These are phyloP conservation scores for Oxyura jamaicensis DNA, from an alignment of 2,113 vertebrate species.

Conservation along the genomic window DNA sequence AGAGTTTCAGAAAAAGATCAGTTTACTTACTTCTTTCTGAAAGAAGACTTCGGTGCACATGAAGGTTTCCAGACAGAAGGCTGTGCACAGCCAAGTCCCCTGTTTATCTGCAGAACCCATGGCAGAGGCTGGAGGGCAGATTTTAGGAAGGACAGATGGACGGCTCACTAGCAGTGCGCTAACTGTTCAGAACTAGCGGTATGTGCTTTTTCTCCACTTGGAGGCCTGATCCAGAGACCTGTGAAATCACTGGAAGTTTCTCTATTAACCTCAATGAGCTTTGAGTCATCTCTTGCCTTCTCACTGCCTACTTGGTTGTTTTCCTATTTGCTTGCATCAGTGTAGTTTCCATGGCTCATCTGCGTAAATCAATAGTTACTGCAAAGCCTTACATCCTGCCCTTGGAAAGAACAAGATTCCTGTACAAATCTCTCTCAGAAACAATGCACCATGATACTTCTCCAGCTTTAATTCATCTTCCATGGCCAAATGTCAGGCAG, in stretches of 20 bases:
- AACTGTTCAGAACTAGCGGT: background rate
- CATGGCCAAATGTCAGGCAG: background rate
- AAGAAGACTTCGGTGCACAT: background rate
- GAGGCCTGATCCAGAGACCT: background rate
- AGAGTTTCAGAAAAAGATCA: background rate
- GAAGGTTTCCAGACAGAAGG: background rate
- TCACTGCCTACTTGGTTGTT: background rate
- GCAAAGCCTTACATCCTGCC: background rate
- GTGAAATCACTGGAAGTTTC: background rate
- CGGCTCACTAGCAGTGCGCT: background rate
- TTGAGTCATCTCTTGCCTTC: background rate
- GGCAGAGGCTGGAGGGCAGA: background rate
- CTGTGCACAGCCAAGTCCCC: background rate
- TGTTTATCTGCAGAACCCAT: background rate
- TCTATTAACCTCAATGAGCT: background rate
- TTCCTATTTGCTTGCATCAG: background rate
- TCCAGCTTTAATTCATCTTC: background rate
- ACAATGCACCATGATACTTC: background rate
- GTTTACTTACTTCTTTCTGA: background rate
- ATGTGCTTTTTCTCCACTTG: background rate
- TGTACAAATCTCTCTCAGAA: background rate
- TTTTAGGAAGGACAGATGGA: background rate
- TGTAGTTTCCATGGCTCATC: background rate
- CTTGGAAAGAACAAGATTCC: background rate
- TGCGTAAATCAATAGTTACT: background rate